These are phyloP conservation scores for Camponotus pennsylvanicus DNA, from an alignment of 1,140 invertebrate genomes.

Conservation along the genomic window DNA sequence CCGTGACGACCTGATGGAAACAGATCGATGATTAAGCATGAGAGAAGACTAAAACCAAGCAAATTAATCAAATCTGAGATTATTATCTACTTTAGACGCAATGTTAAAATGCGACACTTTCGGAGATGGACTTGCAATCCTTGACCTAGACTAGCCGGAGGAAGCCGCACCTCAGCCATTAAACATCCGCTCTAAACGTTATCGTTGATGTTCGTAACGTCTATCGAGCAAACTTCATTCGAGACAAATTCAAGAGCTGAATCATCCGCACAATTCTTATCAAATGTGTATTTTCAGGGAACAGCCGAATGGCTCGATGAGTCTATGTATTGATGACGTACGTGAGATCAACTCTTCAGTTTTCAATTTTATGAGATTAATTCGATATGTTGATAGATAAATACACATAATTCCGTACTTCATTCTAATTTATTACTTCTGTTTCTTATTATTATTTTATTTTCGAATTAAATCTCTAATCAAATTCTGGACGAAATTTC, in stretches of 20 bases:
- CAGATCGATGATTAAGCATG: background rate
- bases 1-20: slow-evolving; percentile 88
- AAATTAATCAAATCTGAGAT: background rate
- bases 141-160: slow-evolving; percentile 78
- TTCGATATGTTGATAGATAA: background rate
- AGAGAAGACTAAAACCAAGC: slow-evolving; percentile 19
- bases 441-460: background rate
- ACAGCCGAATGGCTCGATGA: slow-evolving; percentile 38
- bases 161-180: slow-evolving; percentile 73
- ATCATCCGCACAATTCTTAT: slow-evolving; percentile 43
- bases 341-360: slow-evolving; percentile 25
- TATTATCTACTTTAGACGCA: background rate
- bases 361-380: slow-evolving; percentile 40
- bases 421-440: background rate
- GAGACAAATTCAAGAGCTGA: background rate
- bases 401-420: background rate
- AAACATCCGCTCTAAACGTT: slow-evolving; percentile 66
- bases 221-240: background rate
- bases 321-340: slow-evolving; percentile 16
- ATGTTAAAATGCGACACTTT: background rate
- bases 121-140: slow-evolving; percentile 66
- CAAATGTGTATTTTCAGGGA: slow-evolving; percentile 39
- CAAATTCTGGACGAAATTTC: background rate
- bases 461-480: background rate
- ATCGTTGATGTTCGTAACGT: background rate